Evolutionary conservation across 2,113 vertebrate genomes (phyloP).

Genomic region (Heteronetta atricapilla): DNA sequence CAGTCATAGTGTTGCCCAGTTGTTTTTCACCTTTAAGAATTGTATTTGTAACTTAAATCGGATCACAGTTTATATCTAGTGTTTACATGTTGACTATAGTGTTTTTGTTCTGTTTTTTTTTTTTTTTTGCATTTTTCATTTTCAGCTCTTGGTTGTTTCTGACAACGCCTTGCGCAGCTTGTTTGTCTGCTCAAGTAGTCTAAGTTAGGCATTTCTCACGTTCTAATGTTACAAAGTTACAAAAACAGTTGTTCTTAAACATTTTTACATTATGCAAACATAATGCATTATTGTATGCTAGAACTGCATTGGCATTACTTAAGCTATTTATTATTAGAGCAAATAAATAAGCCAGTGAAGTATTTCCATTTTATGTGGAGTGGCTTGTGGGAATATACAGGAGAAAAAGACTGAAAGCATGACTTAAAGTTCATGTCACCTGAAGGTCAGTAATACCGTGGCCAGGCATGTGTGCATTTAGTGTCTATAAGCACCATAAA

Average conservation of each 20-base stretch:
- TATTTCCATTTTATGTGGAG: not conserved
- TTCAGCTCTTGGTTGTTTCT: not conserved
- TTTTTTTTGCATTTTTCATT: not conserved
- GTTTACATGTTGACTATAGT: not conserved
- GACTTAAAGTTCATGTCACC: not conserved
- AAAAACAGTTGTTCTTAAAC: not conserved
- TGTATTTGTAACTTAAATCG: not conserved
- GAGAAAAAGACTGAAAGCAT: not conserved
- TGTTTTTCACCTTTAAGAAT: not conserved
- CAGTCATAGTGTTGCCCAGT: not conserved
- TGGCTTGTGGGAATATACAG: not conserved
- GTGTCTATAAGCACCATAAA: not conserved
- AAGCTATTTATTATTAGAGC: not conserved
- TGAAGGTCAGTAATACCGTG: not conserved
- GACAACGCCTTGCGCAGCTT: not conserved
- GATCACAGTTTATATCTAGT: not conserved
- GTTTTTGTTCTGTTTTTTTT: not conserved
- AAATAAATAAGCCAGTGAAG: not conserved
- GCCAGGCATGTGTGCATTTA: not conserved
- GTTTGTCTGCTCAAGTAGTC: not conserved
- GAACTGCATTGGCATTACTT: not conserved
- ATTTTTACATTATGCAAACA: not conserved
- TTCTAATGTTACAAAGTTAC: not conserved
- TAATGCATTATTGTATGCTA: not conserved
- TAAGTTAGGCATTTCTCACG: not conserved